Evolutionary conservation across 2,113 vertebrate species (phyloP).

Genomic region (Tringa solitaria): DNA sequence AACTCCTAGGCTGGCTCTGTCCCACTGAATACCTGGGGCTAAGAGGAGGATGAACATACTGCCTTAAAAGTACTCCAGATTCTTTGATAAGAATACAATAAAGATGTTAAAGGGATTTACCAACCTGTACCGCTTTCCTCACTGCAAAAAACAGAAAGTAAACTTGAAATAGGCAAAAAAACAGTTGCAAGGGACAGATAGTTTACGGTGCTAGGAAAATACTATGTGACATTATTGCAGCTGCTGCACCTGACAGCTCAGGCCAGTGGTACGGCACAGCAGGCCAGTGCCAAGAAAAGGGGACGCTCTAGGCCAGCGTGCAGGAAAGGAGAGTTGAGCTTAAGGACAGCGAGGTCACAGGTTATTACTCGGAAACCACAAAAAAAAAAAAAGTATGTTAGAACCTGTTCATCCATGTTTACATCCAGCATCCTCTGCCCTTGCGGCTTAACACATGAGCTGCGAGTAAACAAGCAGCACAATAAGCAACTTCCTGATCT

Average conservation of each 20-base stretch:
- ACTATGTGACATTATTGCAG: neutral
- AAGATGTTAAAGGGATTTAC: neutral
- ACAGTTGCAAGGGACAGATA: neutral
- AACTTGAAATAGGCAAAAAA: neutral
- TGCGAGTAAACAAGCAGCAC: neutral
- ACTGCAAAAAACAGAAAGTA: neutral
- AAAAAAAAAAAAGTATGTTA: rapidly evolving
- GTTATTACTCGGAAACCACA: neutral
- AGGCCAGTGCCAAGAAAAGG: neutral
- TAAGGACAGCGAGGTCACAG: neutral
- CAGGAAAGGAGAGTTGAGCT: neutral
- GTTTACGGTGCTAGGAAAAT: neutral
- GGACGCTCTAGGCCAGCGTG: rapidly evolving
- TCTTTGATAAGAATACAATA: neutral
- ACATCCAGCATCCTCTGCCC: neutral
- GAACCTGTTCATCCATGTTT: neutral
- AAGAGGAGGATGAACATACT: neutral
- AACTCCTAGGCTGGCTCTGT: neutral
- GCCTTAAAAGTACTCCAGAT: neutral
- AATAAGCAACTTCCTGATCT: neutral
- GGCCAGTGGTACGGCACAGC: neutral
- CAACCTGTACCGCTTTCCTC: rapidly evolving
- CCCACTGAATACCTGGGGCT: neutral
- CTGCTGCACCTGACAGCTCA: neutral
- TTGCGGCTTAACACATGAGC: rapidly evolving